Base-by-base conservation (phyloP, 53 echinoderm and acorn worm species). In the Mesocentrotus franciscanus region DNA sequence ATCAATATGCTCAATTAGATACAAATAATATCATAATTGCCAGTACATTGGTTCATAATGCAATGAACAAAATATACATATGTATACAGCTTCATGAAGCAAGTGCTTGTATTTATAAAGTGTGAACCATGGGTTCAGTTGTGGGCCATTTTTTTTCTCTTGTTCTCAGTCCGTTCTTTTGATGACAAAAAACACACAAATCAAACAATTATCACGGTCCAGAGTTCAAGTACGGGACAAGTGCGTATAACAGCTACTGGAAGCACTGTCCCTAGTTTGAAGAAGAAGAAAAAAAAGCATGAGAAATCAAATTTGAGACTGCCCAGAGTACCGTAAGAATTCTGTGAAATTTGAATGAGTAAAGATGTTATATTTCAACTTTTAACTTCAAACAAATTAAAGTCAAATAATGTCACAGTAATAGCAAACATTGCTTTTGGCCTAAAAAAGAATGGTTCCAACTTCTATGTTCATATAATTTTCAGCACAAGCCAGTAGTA, bases 161-260 rank as follows among this genome's bases (percentile, higher is more conserved):
- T 66, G 17, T 34, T 91, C 87, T 56, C 87, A 58, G 87, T 58
- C 29, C 22, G 61, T 91, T 91, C 91, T 91, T 61, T 91, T 91
- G 91, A 91, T 66, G 91, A 91, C 91, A 91, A 72, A 92, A 72
- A 92, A 74, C 57, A 92, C 92, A 70, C 92, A 92, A 92, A 92
- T 92, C 92, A 92, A 92, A 92, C 92, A 92, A 92, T 92, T 74
- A 91, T 91, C 74, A 56, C 49, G 27, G 92, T 92, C 72, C 92
- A 92, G 74, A 92, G 92, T 92, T 92, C 92, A 92, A 92, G 92
- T 72, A 92, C 74, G 49, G 92, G 92, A 92, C 92, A 92, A 92
- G 92, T 74, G 92, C 70, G 24, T 91, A 91, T 74, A 56, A 72
- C 92, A 92, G 92, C 92, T 92, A 92, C 92, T 92, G 92, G 72